Evolutionary conservation across 2,113 vertebrate species (phyloP), one percentile per base, ranked within the genome.

Genomic region (Lasiurus borealis): DNA sequence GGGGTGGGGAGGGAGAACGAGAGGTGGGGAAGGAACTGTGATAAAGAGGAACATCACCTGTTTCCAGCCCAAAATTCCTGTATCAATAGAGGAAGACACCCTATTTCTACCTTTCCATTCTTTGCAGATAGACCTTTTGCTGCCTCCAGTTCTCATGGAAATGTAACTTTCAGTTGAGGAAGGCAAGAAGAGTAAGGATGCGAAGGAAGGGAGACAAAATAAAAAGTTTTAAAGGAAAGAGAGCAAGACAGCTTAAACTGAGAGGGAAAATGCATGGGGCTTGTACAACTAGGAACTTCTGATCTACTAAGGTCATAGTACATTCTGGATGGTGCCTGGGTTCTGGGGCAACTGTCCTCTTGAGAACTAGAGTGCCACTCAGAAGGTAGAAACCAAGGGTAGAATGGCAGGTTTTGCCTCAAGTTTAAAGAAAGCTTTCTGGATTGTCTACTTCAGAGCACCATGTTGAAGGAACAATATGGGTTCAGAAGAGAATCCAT

Each of bases 141-240:
- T n/a, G n/a, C n/a, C n/a, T 40, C 40, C 40, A 40, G 40, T 40
- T 40, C 40, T 40, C 21, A 46, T 5, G 3, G 46, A 15, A 29
- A 3, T 10, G 19, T 29, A 52, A 13, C 36, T 34, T 29, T 9
- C 2, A 52, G 19, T 0, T 8, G 29, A 8, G 1, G 68, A 3
- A 29, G 25, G 5, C 5, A 16, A 54, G 3, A 16, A 54, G 3
- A 78, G 16, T 0, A 1, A 9, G 2, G 10, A 50, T 18, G n/a
- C 59, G 34, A 84, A 8, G 1, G 25, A 64, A 90, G 7, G 8
- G 3, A 4, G 8, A 90, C 59, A 11, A 76, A 68, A 86, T 8
- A 31, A 76, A 9, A 48, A 78, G 14, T n/a, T 31, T 73, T 84
- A 50, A 92, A 59, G 2, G 3, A 11, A 64, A 57, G 25, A 64